Base-by-base conservation (phyloP, 2,888 invertebrate genomes). In the Emmelina monodactyla region DNA sequence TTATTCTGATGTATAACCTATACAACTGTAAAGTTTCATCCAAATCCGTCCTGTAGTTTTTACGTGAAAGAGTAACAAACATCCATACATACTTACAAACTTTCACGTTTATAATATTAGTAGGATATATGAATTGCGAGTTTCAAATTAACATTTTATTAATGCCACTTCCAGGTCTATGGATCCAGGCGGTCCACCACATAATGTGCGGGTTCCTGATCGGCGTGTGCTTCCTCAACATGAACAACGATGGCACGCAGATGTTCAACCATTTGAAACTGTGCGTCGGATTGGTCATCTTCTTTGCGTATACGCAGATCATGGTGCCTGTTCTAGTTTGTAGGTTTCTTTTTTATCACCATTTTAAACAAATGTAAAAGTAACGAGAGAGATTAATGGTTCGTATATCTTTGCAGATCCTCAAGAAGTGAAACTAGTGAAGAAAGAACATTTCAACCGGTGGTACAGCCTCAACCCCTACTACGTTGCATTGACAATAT, bases 241-340 rank as follows among this genome's bases (percentile, higher is more conserved):
- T 83, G 59, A 86, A 85, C 2, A 84, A 85, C 49, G 84, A 87
- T 38, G 87, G 87, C 14, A 64, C 73, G 1, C 80, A 86, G 47
- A 86, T 87, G 84, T 88, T 87, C 56, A 85, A 85, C 48, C 88
- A 87, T 49, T 66, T 88, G 39, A 88, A 88, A 55, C 79, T 85
- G 54, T 87, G 86, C 50, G 84, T 87, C 32, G 87, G 85, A 1
- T 69, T 85, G 11, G 78, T 86, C 12, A 79, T 87, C 35, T 86
- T 87, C 67, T 84, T 86, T 49, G 76, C 85, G 1, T 88, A 87
- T 49, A 87, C 87, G 0, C 86, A 87, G 51, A 83, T 85, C 15
- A 87, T 87, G 84, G 84, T 86, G 31, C 87, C 87, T 14, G 85
- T 87, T 7, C 65, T 88, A 42, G 78, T 85, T 33, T 88, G 87